Base-by-base conservation (phyloP, 2,113 vertebrate genomes). In the Polyodon spathula region DNA sequence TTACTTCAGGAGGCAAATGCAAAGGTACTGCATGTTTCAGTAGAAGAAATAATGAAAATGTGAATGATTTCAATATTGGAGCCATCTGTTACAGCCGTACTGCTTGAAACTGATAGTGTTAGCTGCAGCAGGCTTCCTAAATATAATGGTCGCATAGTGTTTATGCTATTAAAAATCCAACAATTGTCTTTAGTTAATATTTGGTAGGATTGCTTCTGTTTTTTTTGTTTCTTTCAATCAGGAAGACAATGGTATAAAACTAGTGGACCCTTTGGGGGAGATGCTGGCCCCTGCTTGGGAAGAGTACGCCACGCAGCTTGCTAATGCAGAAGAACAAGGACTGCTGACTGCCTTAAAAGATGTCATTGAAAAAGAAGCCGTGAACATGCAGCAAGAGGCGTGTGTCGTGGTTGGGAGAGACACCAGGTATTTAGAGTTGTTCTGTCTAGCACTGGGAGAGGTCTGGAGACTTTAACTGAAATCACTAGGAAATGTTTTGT, bases 211-310 rank as follows among this genome's bases (percentile, higher is more conserved):
- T 38, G 37, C 43, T 16, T 40, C 39, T 11, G n/a, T 0, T 37
- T 58, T 40, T 40, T 11, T 14, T 46, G 1, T 52, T 37, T 61
- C 0, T 44, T 38, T 66, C 9, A 1, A 3, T 48, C 56, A 98
- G 95, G 94, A 94, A 71, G 95, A 98, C 68, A 99, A 99, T 40
- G 96, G 95, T 0, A 86, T 97, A 53, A 99, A 99, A 70, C 73
- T 99, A 54, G 69, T 97, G 6, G 96, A 98, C 73, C 93, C 94
- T 16, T 83, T 92, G 84, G 96, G 96, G 12, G 94, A 98, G 74
- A 99, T 99, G 96, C 74, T 98, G 76, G 79, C 88, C 2, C 73
- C 80, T 0, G 68, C 80, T 3, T 99, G 96, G 95, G 96, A 99
- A 71, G 84, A 72, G 46, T 88, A 94, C 5, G 94, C 94, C 60